phyloP scores from a whole-genome alignment of 2,113 vertebrate genomes.

The Aramus guarauna region DNA sequence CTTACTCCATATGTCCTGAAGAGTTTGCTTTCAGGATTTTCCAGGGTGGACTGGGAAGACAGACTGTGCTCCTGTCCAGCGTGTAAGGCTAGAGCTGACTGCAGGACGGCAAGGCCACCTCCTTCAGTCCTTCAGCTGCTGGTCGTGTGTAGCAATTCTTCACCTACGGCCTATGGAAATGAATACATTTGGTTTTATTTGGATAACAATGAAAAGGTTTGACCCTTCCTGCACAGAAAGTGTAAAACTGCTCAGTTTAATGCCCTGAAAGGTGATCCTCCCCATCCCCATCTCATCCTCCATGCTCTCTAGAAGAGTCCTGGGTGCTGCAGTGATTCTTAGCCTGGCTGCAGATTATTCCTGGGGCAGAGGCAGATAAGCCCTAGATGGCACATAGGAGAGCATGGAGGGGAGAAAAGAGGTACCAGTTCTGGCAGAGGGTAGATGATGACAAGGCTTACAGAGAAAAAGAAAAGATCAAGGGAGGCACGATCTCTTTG shows the following conservation, averaged over 20 bases:
- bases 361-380: background rate
- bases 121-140: background rate
- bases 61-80: background rate
- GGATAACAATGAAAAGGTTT: background rate
- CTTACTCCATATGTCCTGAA: background rate
- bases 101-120: background rate
- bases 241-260: background rate
- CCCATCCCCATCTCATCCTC: background rate
- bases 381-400: background rate
- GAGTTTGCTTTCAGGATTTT: background rate
- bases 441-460: background rate
- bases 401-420: background rate
- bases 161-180: background rate
- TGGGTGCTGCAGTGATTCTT: background rate
- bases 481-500: background rate
- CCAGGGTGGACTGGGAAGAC: background rate
- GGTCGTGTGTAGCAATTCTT: background rate
- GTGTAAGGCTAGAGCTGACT: background rate
- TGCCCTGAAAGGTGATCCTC: background rate
- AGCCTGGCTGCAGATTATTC: background rate
- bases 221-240: background rate
- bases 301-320: fast-evolving
- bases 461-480: too few species aligned
- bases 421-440: background rate
- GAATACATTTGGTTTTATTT: background rate